Percentiles rank a stretch among this genome's conserved stretches.
These are phyloP conservation scores for Hirudinaria manillensis DNA, from an alignment of 2,888 invertebrate genomes.

Conservation along the genomic window DNA sequence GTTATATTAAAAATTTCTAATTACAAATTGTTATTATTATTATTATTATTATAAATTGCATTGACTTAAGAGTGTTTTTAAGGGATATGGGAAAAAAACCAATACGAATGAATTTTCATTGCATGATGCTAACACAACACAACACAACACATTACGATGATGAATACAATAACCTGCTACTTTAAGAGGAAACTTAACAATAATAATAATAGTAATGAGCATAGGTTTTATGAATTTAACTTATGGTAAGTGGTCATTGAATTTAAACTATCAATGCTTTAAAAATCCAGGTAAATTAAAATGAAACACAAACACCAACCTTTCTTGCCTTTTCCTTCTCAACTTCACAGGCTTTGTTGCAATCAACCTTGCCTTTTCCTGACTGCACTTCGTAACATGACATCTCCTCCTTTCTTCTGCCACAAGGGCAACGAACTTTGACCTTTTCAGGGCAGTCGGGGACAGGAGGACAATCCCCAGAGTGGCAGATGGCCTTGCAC, in stretches of 20 bases:
- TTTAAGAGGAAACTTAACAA: too few species aligned
- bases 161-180: too few species aligned
- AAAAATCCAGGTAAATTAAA: neutral
- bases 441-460: slow-evolving; percentile 73
- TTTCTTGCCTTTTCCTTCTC: slow-evolving; percentile 43
- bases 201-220: too few species aligned
- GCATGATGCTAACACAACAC: too few species aligned
- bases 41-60: neutral
- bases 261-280: neutral
- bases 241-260: neutral
- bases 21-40: neutral
- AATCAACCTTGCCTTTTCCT: slow-evolving; percentile 43
- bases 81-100: too few species aligned
- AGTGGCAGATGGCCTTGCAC: slow-evolving; percentile 50
- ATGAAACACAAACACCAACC: slow-evolving; percentile 55
- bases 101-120: too few species aligned
- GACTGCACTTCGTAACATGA: slow-evolving; percentile 57
- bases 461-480: slow-evolving; percentile 49
- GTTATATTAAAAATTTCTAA: too few species aligned
- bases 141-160: too few species aligned
- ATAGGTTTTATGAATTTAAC: too few species aligned
- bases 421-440: slow-evolving; percentile 72
- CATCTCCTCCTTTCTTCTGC: slow-evolving; percentile 68
- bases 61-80: too few species aligned
- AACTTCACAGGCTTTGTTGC: slow-evolving; percentile 47